Conservation (phyloP, 2,888 invertebrate species). For the Microchrysa polita region DNA sequence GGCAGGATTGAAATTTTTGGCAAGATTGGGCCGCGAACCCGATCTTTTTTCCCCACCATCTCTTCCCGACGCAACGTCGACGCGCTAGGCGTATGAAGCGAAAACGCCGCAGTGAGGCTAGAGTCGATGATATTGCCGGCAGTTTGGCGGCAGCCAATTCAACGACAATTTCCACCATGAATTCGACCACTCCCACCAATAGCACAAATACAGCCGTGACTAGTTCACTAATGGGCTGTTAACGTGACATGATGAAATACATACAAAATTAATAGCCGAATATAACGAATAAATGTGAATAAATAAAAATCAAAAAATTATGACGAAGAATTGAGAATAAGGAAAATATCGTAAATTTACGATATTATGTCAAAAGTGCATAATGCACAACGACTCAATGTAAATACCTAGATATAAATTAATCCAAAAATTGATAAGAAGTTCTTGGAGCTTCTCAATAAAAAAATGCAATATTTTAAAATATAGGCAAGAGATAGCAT, state of each 20-base stretch:
- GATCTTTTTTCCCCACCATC: slow-evolving; percentile 60
- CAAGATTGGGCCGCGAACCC: slow-evolving; percentile 65
- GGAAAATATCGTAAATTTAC: not conserved
- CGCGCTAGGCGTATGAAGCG: slow-evolving; percentile 47
- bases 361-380: slow-evolving; percentile 2
- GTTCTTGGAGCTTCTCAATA: slow-evolving; percentile 26
- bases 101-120: slow-evolving; percentile 49
- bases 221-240: slow-evolving; percentile 20
- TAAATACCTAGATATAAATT: slow-evolving; percentile 27
- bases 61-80: slow-evolving; percentile 44
- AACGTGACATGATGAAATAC: not conserved
- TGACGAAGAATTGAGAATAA: not conserved
- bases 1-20: slow-evolving; percentile 76
- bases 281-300: slow-evolving; percentile 7
- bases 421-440: slow-evolving; percentile 5
- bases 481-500: not conserved
- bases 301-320: slow-evolving; percentile 32
- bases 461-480: slow-evolving; percentile 37
- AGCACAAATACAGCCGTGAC: not conserved
- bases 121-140: slow-evolving; percentile 16
- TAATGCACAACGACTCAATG: slow-evolving; percentile 14
- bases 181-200: not conserved
- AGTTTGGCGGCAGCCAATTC: not conserved
- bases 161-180: not conserved
- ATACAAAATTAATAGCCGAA: not conserved